These are phyloP conservation scores for Caenorhabditis sp. DNA, from an alignment of 2,888 invertebrate genomes.

Conservation along the genomic window DNA sequence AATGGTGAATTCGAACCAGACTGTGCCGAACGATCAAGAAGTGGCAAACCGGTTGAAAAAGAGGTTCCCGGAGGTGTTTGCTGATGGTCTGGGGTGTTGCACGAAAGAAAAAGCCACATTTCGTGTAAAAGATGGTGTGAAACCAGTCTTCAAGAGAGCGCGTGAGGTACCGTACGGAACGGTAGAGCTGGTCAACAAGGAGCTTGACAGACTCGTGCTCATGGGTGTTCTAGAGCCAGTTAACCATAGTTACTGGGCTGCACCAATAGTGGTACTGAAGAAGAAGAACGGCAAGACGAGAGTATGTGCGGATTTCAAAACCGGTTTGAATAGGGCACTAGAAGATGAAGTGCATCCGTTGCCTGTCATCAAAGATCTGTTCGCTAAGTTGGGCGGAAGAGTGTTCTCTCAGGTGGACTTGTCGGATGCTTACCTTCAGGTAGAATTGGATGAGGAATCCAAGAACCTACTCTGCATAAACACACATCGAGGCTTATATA, in stretches of 20 bases:
- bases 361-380: slow-evolving; percentile 48
- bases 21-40: not conserved
- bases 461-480: slow-evolving; percentile 33
- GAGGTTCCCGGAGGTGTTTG: not conserved
- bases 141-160: slow-evolving; percentile 38
- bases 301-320: slow-evolving; percentile 46
- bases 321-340: slow-evolving; percentile 40
- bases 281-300: slow-evolving; percentile 30
- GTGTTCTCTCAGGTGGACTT: slow-evolving; percentile 51
- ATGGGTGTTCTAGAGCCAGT: slow-evolving; percentile 33
- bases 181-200: slow-evolving; percentile 26
- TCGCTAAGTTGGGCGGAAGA: slow-evolving; percentile 33
- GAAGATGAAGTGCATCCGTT: slow-evolving; percentile 50
- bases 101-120: slow-evolving; percentile 29
- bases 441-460: slow-evolving; percentile 43
- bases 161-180: slow-evolving; percentile 45
- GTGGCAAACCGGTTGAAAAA: not conserved
- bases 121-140: slow-evolving; percentile 25
- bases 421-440: slow-evolving; percentile 49
- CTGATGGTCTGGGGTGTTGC: slow-evolving; percentile 21
- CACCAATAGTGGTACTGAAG: slow-evolving; percentile 48
- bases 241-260: slow-evolving; percentile 41
- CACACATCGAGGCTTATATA: slow-evolving; percentile 52
- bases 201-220: slow-evolving; percentile 39
- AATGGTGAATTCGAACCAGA: not conserved